Percentiles rank a stretch among this genome's conserved stretches.
phyloP scores from a whole-genome alignment of 2,888 invertebrate species.

The Eurois occulta region DNA sequence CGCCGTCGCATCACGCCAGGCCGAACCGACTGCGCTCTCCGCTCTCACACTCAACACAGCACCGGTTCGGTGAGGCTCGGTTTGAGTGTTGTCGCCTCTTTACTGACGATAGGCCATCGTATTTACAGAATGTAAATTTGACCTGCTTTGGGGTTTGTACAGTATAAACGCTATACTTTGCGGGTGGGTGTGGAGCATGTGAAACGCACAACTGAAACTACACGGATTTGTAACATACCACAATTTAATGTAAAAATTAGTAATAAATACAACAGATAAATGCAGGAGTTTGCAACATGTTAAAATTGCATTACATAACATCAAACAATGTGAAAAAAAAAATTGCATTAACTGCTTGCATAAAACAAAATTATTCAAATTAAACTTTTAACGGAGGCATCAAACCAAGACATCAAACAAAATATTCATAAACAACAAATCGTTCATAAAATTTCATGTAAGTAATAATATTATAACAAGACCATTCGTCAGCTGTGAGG shows the following conservation, averaged over 20 bases:
- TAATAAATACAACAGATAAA: conserved; percentile 93
- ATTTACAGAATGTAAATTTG: conserved; percentile 49
- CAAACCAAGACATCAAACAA: conserved; percentile 90
- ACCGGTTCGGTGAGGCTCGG: conserved; percentile 22
- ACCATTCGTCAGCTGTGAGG: conserved; percentile 81
- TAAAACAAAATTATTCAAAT: conserved; percentile 90
- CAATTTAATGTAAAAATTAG: conserved; percentile 94
- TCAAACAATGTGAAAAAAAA: conserved; percentile 91
- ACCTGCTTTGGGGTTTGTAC: conserved; percentile 57
- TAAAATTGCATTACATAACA: conserved; percentile 91
- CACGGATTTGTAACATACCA: conserved; percentile 92
- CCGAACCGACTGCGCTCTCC: conserved; percentile 40
- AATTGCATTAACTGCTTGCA: conserved; percentile 91
- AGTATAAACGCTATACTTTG: conserved; percentile 71
- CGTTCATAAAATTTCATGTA: conserved; percentile 89
- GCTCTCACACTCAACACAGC: conserved; percentile 42
- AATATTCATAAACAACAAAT: conserved; percentile 89
- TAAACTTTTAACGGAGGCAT: conserved; percentile 90
- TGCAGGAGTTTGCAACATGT: conserved; percentile 92
- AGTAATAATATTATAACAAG: conserved; percentile 89
- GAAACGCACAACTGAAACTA: conserved; percentile 89
- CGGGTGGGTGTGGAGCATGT: conserved; percentile 82
- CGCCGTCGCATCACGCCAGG: conserved; percentile 56
- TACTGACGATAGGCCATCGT: conserved; percentile 19
- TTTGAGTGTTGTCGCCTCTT: conserved; percentile 9